Percentiles rank a stretch among this genome's conserved stretches.
phyloP scores from a whole-genome alignment of 2,113 vertebrate genomes.

The Coturnix japonica region DNA sequence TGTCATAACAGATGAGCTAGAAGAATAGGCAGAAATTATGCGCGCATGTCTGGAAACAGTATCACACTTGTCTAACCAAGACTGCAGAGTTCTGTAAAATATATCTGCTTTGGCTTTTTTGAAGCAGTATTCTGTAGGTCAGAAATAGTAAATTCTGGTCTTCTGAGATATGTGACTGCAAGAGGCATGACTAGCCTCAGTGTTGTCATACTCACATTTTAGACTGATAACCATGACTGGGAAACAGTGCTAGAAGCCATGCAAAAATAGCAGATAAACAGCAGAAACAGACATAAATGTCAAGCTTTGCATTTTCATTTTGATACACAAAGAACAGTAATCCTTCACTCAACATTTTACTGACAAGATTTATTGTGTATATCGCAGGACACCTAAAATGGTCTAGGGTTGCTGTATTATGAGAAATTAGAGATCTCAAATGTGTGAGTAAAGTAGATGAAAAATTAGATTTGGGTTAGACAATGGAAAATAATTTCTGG shows the following conservation, averaged over 20 bases:
- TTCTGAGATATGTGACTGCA: not conserved
- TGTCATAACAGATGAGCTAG: not conserved
- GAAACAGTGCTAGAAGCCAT: constrained; percentile 19
- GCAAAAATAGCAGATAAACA: constrained; percentile 47
- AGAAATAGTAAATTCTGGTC: not conserved
- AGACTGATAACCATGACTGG: not conserved
- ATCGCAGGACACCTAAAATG: constrained; percentile 12
- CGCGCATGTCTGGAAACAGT: not conserved
- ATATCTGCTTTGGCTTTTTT: not conserved
- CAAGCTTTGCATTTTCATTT: constrained; percentile 58
- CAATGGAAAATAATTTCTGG: not conserved
- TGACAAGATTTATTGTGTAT: constrained; percentile 39
- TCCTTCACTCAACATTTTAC: constrained; percentile 29
- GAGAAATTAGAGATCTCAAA: not conserved
- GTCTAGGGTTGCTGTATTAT: not conserved
- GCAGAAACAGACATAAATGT: constrained; percentile 46
- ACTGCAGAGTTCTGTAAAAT: not conserved
- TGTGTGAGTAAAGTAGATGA: not conserved
- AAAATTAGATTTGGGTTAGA: not conserved
- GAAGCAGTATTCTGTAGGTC: not conserved
- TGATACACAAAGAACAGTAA: constrained; percentile 7
- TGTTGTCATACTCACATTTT: not conserved
- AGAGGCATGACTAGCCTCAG: not conserved
- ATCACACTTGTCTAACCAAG: not conserved
- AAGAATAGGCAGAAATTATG: not conserved